Evolutionary conservation across 1,140 invertebrate genomes (phyloP).

Genomic region (Dryas iulia): DNA sequence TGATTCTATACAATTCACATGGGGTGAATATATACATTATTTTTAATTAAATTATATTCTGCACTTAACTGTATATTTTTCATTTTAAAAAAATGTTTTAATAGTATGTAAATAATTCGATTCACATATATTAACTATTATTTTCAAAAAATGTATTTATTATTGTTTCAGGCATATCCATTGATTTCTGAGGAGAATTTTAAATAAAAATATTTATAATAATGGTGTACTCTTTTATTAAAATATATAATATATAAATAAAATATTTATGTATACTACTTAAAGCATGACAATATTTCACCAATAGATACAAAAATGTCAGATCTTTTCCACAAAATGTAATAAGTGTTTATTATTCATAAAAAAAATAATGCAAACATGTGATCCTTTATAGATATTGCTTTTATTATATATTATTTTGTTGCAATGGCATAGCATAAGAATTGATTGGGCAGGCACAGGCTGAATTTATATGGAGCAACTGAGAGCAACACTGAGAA

Average conservation of each 20-base stretch:
- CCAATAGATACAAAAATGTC: not conserved
- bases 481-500: conserved; percentile 87
- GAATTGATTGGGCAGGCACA: not conserved
- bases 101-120: too few relatives aligned
- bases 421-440: not conserved
- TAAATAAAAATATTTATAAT: not conserved
- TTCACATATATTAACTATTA: too few relatives aligned
- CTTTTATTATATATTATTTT: not conserved
- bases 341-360: not conserved
- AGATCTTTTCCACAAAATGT: not conserved
- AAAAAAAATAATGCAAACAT: not conserved
- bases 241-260: not conserved
- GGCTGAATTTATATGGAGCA: conserved; percentile 51
- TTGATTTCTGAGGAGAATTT: conserved; percentile 46
- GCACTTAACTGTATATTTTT: too few relatives aligned
- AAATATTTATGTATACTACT: not conserved
- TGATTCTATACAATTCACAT: too few relatives aligned
- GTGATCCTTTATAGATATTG: too few relatives aligned
- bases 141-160: too few relatives aligned
- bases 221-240: not conserved
- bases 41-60: too few relatives aligned
- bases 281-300: not conserved
- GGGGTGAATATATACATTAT: too few relatives aligned
- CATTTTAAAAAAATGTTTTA: too few relatives aligned
- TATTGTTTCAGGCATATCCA: conserved; percentile 50